phyloP scores from a whole-genome alignment of 2,113 vertebrate species.

The Rhinoptilus africanus region DNA sequence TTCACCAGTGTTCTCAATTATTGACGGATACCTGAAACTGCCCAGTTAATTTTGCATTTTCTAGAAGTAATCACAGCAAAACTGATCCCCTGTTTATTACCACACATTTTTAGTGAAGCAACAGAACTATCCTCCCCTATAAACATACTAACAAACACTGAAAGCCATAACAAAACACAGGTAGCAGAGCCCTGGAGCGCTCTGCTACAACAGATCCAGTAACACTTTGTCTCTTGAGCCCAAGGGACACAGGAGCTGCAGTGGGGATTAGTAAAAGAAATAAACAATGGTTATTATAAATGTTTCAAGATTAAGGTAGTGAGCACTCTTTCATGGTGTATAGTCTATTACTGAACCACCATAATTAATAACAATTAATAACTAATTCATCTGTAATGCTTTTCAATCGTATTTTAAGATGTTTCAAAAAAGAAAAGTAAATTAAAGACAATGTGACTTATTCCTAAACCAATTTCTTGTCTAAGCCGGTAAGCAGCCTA shows the following conservation, averaged over 20 bases:
- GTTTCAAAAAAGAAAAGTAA: background rate
- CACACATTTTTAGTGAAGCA: background rate
- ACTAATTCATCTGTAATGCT: background rate
- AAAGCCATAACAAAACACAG: background rate
- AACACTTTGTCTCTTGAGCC: background rate
- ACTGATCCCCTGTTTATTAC: background rate
- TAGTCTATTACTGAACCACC: background rate
- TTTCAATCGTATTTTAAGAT: background rate
- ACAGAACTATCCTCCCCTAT: background rate
- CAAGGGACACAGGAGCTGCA: background rate
- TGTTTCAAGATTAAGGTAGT: conserved; percentile 29
- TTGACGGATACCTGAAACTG: background rate
- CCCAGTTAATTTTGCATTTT: background rate
- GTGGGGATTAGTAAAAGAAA: conserved; percentile 36
- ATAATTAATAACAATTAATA: conserved; percentile 30
- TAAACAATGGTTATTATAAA: conserved; percentile 55
- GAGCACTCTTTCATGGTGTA: background rate
- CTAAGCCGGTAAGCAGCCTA: background rate
- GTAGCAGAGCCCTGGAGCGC: background rate
- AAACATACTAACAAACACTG: background rate
- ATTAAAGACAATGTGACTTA: background rate
- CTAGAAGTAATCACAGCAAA: background rate
- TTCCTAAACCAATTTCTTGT: background rate
- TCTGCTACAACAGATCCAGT: background rate
- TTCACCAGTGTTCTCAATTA: background rate